Conservation (phyloP, 1,140 invertebrate genomes). For the Diorhabda sublineata region DNA sequence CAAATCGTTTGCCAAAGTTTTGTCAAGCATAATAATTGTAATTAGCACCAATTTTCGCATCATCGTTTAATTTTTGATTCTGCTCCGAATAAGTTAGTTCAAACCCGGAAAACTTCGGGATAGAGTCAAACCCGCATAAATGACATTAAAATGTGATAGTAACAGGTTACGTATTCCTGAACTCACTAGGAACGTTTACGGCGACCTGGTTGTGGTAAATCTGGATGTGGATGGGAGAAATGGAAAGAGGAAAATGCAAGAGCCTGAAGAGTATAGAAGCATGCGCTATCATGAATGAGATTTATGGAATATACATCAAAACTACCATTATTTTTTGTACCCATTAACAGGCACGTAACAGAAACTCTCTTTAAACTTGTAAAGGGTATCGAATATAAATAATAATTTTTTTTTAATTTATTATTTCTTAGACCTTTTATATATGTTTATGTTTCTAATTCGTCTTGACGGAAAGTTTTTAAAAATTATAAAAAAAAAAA, state of each 20-base stretch:
- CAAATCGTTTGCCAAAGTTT: background rate
- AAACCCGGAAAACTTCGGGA: background rate
- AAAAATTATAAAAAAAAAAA: no score
- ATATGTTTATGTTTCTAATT: no score
- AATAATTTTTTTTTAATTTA: no score
- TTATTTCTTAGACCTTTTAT: no score
- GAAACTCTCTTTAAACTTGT: background rate
- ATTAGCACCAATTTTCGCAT: background rate
- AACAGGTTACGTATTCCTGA: background rate
- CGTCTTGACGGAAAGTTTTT: no score
- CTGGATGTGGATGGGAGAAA: background rate
- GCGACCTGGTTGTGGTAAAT: constrained; percentile 1
- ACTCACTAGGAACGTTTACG: background rate
- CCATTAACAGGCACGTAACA: background rate
- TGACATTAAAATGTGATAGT: background rate
- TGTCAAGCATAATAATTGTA: background rate
- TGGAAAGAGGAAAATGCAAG: background rate
- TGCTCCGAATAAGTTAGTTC: background rate
- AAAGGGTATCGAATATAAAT: no score
- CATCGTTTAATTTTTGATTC: background rate
- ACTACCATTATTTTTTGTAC: background rate
- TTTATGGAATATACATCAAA: background rate
- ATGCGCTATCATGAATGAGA: background rate
- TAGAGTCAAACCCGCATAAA: background rate
- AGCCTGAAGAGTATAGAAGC: background rate